These are phyloP conservation scores for Dryococelus australis DNA, from an alignment of 2,888 invertebrate genomes.

Conservation along the genomic window DNA sequence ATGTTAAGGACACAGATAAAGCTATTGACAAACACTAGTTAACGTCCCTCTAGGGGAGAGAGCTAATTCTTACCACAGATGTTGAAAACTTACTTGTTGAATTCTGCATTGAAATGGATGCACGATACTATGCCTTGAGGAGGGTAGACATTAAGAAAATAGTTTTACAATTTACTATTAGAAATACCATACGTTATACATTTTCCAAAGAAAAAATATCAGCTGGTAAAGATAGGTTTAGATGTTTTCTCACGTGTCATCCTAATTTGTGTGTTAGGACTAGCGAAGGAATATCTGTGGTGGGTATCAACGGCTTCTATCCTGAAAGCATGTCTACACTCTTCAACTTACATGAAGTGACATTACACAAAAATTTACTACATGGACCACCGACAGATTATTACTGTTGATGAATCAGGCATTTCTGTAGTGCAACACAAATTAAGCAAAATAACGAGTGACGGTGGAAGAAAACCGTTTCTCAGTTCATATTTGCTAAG, in stretches of 20 bases:
- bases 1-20: constrained; percentile 3
- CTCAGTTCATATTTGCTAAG: not conserved
- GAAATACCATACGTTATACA: not conserved
- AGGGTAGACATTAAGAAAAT: not conserved
- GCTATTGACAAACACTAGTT: not conserved
- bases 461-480: not conserved
- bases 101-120: not conserved
- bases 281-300: not conserved
- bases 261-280: not conserved
- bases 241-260: not conserved
- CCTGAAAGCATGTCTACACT: not conserved
- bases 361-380: not conserved
- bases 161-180: not conserved
- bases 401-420: not conserved
- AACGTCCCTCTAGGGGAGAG: not conserved
- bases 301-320: not conserved
- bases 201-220: not conserved
- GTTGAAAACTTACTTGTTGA: not conserved
- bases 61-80: not conserved
- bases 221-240: not conserved
- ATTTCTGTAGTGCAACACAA: not conserved
- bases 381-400: not conserved
- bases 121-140: not conserved
- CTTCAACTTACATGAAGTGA: not conserved
- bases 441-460: not conserved